Conservation (phyloP, 2,888 invertebrate species). For the Unio pictorum region DNA sequence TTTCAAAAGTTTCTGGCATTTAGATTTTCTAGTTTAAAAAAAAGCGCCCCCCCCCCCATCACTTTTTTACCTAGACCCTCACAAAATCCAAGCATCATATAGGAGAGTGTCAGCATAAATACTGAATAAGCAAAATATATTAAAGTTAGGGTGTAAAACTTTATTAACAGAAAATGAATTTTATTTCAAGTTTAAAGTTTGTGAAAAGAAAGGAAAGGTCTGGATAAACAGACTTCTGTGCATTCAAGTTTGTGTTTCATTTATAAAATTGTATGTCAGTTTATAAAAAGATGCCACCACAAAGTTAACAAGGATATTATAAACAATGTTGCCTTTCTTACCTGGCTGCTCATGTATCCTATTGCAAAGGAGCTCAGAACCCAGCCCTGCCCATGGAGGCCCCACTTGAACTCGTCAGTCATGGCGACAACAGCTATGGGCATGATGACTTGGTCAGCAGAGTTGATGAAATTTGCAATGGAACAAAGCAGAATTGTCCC, state of each 20-base stretch:
- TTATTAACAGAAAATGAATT: no score
- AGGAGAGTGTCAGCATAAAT: constrained; percentile 77
- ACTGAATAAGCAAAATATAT: constrained; percentile 77
- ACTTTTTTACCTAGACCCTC: constrained; percentile 80
- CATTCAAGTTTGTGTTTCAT: not conserved
- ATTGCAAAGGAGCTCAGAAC: constrained; percentile 83
- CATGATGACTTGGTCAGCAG: constrained; percentile 84
- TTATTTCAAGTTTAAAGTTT: no score
- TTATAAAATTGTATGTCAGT: not conserved
- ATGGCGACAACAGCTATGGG: constrained; percentile 84
- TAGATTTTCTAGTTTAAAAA: not conserved
- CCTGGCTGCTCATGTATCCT: constrained; percentile 84
- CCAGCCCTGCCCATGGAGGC: constrained; percentile 82
- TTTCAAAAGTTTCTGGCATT: no score
- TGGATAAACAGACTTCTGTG: no score
- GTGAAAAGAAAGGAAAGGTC: no score
- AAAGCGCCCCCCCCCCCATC: not conserved
- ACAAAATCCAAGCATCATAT: constrained; percentile 81
- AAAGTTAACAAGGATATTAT: not conserved
- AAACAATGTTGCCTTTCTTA: constrained; percentile 60
- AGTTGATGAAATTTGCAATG: constrained; percentile 83
- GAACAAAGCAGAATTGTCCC: constrained; percentile 78
- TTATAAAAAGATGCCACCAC: not conserved
- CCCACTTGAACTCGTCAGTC: constrained; percentile 82
- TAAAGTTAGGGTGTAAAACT: no score